Evolutionary conservation across 2,113 vertebrate species (phyloP).

Genomic region (Physeter macrocephalus): DNA sequence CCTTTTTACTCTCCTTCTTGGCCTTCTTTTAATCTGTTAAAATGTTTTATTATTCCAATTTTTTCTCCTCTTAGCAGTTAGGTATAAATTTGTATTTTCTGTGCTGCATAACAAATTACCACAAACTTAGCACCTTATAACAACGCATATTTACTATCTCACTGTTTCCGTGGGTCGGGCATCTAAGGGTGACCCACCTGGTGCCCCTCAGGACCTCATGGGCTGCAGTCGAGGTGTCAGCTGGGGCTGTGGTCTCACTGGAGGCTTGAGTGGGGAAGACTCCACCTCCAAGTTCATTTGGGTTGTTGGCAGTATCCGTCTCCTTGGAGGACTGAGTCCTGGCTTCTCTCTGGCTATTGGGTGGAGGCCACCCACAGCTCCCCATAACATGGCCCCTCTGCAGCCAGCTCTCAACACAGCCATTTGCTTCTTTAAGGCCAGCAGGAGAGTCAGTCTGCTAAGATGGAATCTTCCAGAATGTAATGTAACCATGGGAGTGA

Average conservation of each 20-base stretch:
- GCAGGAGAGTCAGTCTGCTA: not conserved
- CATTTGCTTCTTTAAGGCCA: not conserved
- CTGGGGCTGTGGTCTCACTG: not conserved
- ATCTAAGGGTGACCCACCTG: not conserved
- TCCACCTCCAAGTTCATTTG: accelerated
- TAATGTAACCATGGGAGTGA: not conserved
- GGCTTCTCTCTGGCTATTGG: not conserved
- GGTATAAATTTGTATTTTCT: not conserved
- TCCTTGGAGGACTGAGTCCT: not conserved
- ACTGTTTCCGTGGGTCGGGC: not conserved
- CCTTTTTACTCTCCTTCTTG: not conserved
- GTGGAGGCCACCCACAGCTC: not conserved
- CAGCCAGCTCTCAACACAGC: too few species aligned
- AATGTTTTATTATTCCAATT: not conserved
- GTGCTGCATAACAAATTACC: not conserved
- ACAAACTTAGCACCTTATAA: too few species aligned
- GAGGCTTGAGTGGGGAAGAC: not conserved
- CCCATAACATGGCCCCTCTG: not conserved
- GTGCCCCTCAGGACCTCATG: not conserved
- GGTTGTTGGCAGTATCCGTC: not conserved
- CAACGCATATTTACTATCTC: too few species aligned
- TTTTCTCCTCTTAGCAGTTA: too few species aligned
- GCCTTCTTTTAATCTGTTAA: not conserved
- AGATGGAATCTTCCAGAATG: not conserved
- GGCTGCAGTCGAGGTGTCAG: too few species aligned